Conservation (phyloP, 2,888 invertebrate genomes). For the Nomada flava region DNA sequence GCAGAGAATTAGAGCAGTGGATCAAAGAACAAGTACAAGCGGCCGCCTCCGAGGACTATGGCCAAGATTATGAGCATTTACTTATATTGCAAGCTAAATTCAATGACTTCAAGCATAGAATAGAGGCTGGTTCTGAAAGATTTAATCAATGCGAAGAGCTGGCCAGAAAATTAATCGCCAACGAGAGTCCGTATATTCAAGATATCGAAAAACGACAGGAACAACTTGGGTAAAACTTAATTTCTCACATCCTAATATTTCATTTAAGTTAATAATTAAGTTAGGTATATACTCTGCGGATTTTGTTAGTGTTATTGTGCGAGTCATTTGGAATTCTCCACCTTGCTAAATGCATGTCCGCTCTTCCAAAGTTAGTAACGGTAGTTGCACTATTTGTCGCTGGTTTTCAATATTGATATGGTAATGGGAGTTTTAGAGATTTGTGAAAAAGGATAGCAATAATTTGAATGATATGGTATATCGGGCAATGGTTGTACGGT, state of each 20-base stretch:
- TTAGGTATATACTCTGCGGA: too few relatives aligned
- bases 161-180: slow-evolving; percentile 94
- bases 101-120: slow-evolving; percentile 95
- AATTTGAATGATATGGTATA: neutral
- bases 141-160: slow-evolving; percentile 96
- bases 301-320: too few relatives aligned
- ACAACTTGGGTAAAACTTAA: slow-evolving; percentile 90
- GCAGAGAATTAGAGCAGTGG: slow-evolving; percentile 96
- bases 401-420: slow-evolving; percentile 10
- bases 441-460: neutral
- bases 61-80: slow-evolving; percentile 96
- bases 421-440: slow-evolving; percentile 3
- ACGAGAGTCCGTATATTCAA: slow-evolving; percentile 93
- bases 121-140: slow-evolving; percentile 95
- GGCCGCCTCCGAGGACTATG: slow-evolving; percentile 96
- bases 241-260: neutral
- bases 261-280: neutral
- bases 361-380: neutral
- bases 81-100: slow-evolving; percentile 94
- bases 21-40: slow-evolving; percentile 95
- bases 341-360: slow-evolving; percentile 38
- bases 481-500: neutral
- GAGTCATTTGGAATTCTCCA: neutral
- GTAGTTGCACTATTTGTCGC: slow-evolving; percentile 8
- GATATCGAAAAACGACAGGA: slow-evolving; percentile 95